Evolutionary conservation across 1,140 invertebrate genomes (phyloP).

Genomic region (Pachyrhynchus sulphureomaculatus): DNA sequence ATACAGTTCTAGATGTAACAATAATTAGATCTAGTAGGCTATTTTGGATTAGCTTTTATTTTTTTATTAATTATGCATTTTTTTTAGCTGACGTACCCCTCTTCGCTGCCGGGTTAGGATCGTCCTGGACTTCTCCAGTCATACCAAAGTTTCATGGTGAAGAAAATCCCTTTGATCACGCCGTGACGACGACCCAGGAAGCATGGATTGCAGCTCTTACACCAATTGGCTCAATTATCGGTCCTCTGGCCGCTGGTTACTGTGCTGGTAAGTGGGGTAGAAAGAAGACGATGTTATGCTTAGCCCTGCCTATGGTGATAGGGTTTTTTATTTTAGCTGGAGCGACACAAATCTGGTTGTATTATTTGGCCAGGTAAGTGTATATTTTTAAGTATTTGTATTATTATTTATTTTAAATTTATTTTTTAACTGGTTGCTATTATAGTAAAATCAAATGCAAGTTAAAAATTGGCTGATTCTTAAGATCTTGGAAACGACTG

Average conservation of each 20-base stretch:
- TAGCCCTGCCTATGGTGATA: conserved; percentile 39
- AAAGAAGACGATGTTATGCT: conserved; percentile 53
- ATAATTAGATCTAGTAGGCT: too few species aligned
- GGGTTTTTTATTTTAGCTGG: conserved; percentile 15
- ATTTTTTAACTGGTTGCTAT: too few species aligned
- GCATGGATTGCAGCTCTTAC: conserved; percentile 82
- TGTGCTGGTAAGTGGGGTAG: conserved; percentile 52
- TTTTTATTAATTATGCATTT: too few species aligned
- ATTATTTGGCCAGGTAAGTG: conserved; percentile 22
- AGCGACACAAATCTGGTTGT: conserved; percentile 6
- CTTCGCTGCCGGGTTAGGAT: conserved; percentile 9
- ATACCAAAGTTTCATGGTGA: conserved; percentile 56
- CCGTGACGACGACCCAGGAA: conserved; percentile 54
- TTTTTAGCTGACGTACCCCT: conserved; percentile 18
- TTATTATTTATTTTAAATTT: conserved; percentile 47
- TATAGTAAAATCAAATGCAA: too few species aligned
- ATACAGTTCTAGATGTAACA: too few species aligned
- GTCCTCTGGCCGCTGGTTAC: conserved; percentile 43
- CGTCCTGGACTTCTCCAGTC: conserved; percentile 71
- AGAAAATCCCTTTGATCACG: conserved; percentile 43
- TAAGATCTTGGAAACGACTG: too few species aligned
- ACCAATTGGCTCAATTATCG: conserved; percentile 70
- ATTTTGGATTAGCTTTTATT: too few species aligned
- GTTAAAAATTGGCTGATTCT: too few species aligned
- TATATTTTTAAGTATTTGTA: too few species aligned